These are phyloP conservation scores for Schizopygopsis malacanthus DNA, from an alignment of 2,797 vertebrate genomes.

Conservation along the genomic window DNA sequence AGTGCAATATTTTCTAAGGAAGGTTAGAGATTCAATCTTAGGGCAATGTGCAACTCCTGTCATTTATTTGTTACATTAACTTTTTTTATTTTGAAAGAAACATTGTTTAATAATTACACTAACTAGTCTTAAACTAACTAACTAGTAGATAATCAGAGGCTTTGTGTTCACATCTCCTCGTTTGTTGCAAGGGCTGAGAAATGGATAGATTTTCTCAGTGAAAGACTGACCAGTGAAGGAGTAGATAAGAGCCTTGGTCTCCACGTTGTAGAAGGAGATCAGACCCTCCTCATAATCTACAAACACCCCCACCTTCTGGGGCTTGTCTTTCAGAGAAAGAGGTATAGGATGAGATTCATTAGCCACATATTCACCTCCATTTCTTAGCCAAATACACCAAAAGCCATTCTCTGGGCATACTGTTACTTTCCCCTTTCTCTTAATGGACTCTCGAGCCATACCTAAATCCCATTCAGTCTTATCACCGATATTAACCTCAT, in stretches of 20 bases:
- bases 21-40: background rate
- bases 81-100: background rate
- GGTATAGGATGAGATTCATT: conserved; percentile 11
- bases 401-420: conserved; percentile 57
- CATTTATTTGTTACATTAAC: background rate
- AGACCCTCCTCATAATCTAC: conserved; percentile 43
- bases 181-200: conserved; percentile 21
- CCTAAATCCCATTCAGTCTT: conserved; percentile 64
- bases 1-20: background rate
- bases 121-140: background rate
- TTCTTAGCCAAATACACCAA: conserved; percentile 63
- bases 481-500: conserved; percentile 55
- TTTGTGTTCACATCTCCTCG: conserved; percentile 7
- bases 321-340: conserved; percentile 37
- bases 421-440: conserved; percentile 49
- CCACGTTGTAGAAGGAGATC: conserved; percentile 29
- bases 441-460: conserved; percentile 58
- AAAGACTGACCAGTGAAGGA: conserved; percentile 24
- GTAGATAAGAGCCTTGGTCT: conserved; percentile 1
- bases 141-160: conserved; percentile 33
- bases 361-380: conserved; percentile 61
- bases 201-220: conserved; percentile 35
- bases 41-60: background rate
- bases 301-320: conserved; percentile 43
- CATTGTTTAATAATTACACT: background rate